phyloP scores from a whole-genome alignment of 2,888 invertebrate genomes.

The Seira ritae region DNA sequence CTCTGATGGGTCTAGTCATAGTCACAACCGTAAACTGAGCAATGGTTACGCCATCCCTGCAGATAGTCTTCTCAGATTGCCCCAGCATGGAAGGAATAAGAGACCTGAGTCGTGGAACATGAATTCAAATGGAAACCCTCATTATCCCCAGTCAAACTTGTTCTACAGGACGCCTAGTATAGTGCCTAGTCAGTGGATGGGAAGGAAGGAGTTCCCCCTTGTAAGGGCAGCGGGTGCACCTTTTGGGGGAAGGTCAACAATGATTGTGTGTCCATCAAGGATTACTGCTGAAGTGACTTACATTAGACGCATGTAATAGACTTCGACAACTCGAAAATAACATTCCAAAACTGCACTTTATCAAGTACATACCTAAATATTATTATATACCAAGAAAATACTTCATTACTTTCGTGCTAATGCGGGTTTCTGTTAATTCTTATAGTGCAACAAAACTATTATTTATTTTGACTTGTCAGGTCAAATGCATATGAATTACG shows the following conservation, averaged over 20 bases:
- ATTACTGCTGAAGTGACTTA: conserved; percentile 71
- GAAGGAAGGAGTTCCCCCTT: conserved; percentile 47
- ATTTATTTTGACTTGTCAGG: too few species aligned
- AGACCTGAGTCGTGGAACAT: conserved; percentile 65
- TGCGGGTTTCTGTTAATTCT: too few species aligned
- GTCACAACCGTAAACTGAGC: conserved; percentile 26
- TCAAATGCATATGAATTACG: too few species aligned
- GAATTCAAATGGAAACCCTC: too few species aligned
- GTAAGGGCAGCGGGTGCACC: conserved; percentile 25
- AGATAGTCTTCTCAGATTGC: conserved; percentile 42
- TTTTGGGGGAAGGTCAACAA: conserved; percentile 56
- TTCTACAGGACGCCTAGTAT: conserved; percentile 67
- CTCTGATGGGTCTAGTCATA: background rate
- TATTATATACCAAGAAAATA: too few species aligned
- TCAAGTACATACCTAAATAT: too few species aligned
- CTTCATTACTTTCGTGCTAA: too few species aligned
- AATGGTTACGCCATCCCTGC: conserved; percentile 55
- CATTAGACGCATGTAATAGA: conserved; percentile 52
- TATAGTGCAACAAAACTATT: too few species aligned
- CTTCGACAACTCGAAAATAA: too few species aligned
- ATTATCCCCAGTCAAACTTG: conserved; percentile 50
- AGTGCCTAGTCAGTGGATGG: conserved; percentile 66
- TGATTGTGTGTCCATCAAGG: conserved; percentile 67
- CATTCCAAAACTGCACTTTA: too few species aligned
- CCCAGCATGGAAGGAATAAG: conserved; percentile 14